Percentiles rank a stretch among this genome's conserved stretches.
phyloP scores from a whole-genome alignment of 64 coral and sea anemone species.

The Exaiptasia diaphana region DNA sequence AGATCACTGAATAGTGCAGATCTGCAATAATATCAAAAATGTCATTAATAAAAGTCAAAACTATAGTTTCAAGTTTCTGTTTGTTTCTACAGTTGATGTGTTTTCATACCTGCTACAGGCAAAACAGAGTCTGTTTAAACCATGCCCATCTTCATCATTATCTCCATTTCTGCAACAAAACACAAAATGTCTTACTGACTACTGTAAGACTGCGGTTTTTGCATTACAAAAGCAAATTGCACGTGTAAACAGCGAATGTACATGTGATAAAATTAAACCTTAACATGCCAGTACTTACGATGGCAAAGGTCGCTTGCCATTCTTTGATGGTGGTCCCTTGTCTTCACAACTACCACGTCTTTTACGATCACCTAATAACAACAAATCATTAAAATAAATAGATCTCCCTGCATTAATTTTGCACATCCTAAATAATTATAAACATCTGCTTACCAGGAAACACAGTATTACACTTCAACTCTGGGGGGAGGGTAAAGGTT shows the following conservation, averaged over 20 bases:
- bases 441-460: conserved; percentile 68
- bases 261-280: no score
- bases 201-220: no score
- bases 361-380: conserved; percentile 83
- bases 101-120: conserved; percentile 78
- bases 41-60: neutral
- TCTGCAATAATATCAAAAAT: conserved; percentile 28
- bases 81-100: no score
- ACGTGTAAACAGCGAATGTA: no score
- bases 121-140: conserved; percentile 70
- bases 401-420: neutral
- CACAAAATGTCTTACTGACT: neutral
- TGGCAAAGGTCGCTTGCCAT: conserved; percentile 26
- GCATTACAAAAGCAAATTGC: no score
- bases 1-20: conserved; percentile 64
- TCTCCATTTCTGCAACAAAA: conserved; percentile 68
- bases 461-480: conserved; percentile 84
- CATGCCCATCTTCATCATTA: conserved; percentile 55
- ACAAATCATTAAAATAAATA: neutral
- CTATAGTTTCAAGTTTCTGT: neutral
- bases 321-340: conserved; percentile 60
- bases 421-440: neutral
- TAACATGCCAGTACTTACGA: no score
- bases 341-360: conserved; percentile 80
- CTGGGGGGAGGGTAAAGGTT: conserved; percentile 86